Base-by-base conservation (phyloP, 2,888 invertebrate genomes). In the Zhengitettix transpicula region DNA sequence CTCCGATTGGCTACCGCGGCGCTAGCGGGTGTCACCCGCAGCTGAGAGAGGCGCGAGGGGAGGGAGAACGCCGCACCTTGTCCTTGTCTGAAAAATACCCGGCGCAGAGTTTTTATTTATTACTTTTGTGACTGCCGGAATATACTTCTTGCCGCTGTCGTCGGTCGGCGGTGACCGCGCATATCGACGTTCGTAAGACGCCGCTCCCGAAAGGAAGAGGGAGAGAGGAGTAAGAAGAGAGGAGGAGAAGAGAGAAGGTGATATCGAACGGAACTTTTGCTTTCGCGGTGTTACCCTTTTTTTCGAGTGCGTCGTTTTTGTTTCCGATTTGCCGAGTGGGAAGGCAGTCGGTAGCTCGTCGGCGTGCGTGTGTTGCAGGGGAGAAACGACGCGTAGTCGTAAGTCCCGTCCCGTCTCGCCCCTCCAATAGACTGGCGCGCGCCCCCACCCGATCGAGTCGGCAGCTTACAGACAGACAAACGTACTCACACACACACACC, bases 91-190 rank as follows among this genome's bases (percentile, higher is more conserved):
- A 57, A 17, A 15, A 41, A 16, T 15, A 40, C 47, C 14, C 17
- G 40, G 44, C 58, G 74, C 77, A 75, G 75, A 75, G 80, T 81
- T 82, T 81, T 82, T 82, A 82, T 82, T 82, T 82, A 82, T 82
- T 82, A 81, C 81, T 79, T 81, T 81, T 79, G 81, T 80, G 79
- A 76, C 77, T 77, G 77, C 75, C 78, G 80, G 79, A 78, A 44
- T 57, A 58, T 57, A 40, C 42, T 58, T 56, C 59, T 60, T 57
- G 59, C 53, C 58, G 16, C 53, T 53, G 53, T 28, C 53, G n/a
- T 12, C 28, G 53, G 53, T 16, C 41, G 40, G 28, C 55, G 17
- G n/a, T 28, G n/a, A n/a, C 28, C n/a, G 55, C 40, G 55, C 40
- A 55, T 40, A 55, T 16, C 41, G n/a, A 17, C 47, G 14, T 41